Evolutionary conservation across 2,888 invertebrate species (phyloP), one percentile per base, ranked within the genome.

Genomic region (Pseudeuparius sepicola): DNA sequence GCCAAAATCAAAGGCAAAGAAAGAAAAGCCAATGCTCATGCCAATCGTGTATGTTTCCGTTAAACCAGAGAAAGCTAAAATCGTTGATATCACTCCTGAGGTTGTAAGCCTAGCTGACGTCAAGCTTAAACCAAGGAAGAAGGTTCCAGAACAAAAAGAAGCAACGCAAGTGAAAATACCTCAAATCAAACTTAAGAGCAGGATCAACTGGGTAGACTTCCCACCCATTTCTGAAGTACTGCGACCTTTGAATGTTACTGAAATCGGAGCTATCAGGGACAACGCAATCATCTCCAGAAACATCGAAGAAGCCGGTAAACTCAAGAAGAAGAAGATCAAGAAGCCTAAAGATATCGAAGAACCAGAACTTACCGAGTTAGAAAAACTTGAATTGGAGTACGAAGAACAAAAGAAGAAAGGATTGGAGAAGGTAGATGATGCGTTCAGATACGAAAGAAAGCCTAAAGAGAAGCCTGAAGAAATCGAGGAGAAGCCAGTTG

Each of bases 111-210:
- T 78, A 47, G 71, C 74, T 37, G 69, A 75, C 56, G 64, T 81
- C 3, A 80, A 81, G 60, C 60, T 83, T 5, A 59, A 55, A 27
- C 59, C 57, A 45, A 49, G 53, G 3, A 46, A 47, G 37, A 47
- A 48, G 29, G 32, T 37, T 33, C 42, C 49, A 4, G 39, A 50
- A 7, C 52, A 51, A 40, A 52, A 50, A 42, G 51, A 51, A 43
- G 43, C 45, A 3, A 45, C 41, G 27, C 38, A 45, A 31, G 50
- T 48, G 2, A 47, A 44, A 46, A 57, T 80, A 32, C 81, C 79
- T 1, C 78, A 77, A 56, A 64, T 80, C 26, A 69, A 77, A 53
- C 59, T 84, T 3, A 80, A 78, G 51, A 83, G 82, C 55, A 68
- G 78, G 45, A 78, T 83, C 11, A 68, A 63, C 28, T 69, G 68